Evolutionary conservation across 2,113 vertebrate genomes (phyloP).

Genomic region (Psettodes erumei): DNA sequence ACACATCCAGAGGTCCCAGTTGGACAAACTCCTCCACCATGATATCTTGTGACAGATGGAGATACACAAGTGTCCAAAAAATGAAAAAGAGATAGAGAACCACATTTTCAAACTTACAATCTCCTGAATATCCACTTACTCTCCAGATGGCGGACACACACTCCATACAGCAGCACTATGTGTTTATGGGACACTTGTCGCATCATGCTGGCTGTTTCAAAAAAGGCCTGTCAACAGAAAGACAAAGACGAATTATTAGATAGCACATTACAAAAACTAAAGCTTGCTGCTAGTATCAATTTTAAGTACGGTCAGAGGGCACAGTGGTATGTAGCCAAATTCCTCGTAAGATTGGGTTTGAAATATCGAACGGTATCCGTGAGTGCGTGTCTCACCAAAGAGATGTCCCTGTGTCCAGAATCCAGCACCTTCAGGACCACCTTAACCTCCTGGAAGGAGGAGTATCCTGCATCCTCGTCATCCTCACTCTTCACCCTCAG

Average conservation of each 20-base stretch:
- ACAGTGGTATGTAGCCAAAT: background rate
- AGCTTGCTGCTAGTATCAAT: background rate
- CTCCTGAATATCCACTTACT: conserved; percentile 85
- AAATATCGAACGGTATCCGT: background rate
- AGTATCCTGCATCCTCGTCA: conserved; percentile 82
- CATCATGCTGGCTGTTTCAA: conserved; percentile 98
- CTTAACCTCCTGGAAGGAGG: conserved; percentile 88
- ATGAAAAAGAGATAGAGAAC: background rate
- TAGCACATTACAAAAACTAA: background rate
- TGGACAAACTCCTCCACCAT: conserved; percentile 98
- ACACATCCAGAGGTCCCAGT: conserved; percentile 92
- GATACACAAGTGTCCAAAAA: background rate
- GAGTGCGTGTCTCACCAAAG: conserved; percentile 85
- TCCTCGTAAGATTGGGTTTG: background rate
- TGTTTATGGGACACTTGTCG: conserved; percentile 96
- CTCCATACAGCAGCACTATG: conserved; percentile 93
- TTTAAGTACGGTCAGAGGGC: background rate
- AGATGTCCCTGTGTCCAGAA: conserved; percentile 95
- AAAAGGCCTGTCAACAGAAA: conserved; percentile 88
- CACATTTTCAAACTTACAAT: background rate
- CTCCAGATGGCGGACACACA: conserved; percentile 93
- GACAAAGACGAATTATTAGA: background rate
- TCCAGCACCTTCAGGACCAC: conserved; percentile 97
- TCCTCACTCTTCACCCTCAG: conserved; percentile 89
- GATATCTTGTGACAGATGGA: conserved; percentile 85